A percentile compares a stretch with the other conserved stretches of the same genome.
Evolutionary conservation across 2,113 vertebrate species (phyloP).

Genomic region (Aspidoscelis tigris): DNA sequence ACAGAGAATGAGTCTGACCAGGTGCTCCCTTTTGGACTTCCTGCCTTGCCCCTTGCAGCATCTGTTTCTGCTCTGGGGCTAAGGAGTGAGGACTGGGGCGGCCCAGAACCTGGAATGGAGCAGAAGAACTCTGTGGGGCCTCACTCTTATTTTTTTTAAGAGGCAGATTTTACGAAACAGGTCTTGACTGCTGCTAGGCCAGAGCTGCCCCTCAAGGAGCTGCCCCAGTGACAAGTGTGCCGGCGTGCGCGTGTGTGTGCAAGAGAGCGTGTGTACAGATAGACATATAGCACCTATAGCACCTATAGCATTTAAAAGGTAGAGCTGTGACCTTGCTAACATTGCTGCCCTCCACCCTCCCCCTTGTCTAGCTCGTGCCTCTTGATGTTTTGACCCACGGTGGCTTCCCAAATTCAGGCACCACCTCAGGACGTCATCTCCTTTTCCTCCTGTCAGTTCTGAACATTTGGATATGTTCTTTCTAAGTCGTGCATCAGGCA

Average conservation of each 20-base stretch:
- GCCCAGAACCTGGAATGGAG: not conserved
- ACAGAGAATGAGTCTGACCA: constrained; percentile 71
- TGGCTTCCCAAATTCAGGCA: constrained; percentile 42
- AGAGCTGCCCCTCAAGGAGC: constrained; percentile 48
- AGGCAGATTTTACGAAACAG: constrained; percentile 53
- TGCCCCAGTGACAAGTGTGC: constrained; percentile 46
- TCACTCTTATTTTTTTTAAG: not conserved
- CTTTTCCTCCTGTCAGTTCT: not conserved
- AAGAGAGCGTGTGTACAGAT: constrained; percentile 41
- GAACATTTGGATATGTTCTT: constrained; percentile 10
- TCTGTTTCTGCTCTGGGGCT: constrained; percentile 2
- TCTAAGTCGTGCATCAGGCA: not conserved
- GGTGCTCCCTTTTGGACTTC: not conserved
- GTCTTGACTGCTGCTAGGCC: constrained; percentile 34
- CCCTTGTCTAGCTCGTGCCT: constrained; percentile 19
- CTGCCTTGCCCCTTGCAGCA: not conserved
- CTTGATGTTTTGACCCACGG: constrained; percentile 12
- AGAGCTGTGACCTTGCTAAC: constrained; percentile 69
- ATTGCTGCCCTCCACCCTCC: constrained; percentile 6
- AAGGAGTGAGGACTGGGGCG: not conserved
- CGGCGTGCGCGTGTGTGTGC: not conserved
- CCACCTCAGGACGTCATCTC: constrained; percentile 11
- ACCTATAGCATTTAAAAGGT: constrained; percentile 66
- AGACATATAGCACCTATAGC: constrained; percentile 57
- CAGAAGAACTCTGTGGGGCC: not conserved